These are phyloP conservation scores for Anguilla anguilla DNA, from an alignment of 2,797 vertebrate species.

Conservation along the genomic window DNA sequence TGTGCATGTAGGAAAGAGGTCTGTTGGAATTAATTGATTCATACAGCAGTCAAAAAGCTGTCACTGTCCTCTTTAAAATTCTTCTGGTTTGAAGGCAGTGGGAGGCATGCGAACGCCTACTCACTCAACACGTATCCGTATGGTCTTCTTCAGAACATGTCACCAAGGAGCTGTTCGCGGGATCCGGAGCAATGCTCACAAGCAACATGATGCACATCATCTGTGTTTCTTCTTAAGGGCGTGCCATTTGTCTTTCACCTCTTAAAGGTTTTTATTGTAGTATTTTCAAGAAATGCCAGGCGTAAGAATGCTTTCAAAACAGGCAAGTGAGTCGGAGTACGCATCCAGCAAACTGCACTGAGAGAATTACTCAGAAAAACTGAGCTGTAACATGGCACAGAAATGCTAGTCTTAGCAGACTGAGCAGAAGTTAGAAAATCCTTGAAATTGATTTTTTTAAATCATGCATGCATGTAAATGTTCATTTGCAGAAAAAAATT, in stretches of 20 bases:
- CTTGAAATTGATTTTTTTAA: neutral
- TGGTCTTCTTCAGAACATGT: neutral
- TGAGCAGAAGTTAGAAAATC: neutral
- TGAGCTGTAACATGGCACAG: neutral
- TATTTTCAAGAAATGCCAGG: neutral
- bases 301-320: neutral
- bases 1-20: neutral
- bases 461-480: neutral
- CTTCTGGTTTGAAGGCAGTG: neutral
- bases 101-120: constrained; percentile 11
- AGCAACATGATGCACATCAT: neutral
- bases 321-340: neutral
- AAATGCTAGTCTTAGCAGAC: neutral
- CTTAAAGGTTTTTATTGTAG: neutral
- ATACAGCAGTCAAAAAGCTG: constrained; percentile 1
- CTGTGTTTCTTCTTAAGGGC: neutral
- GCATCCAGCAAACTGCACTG: neutral
- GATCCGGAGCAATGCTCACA: neutral
- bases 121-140: neutral
- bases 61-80: constrained; percentile 18
- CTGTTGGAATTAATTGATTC: constrained; percentile 10
- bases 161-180: neutral
- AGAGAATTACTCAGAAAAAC: neutral
- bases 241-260: neutral
- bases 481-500: no score